Conservation (phyloP, 2,797 vertebrate genomes). For the Cynopterus sphinx region DNA sequence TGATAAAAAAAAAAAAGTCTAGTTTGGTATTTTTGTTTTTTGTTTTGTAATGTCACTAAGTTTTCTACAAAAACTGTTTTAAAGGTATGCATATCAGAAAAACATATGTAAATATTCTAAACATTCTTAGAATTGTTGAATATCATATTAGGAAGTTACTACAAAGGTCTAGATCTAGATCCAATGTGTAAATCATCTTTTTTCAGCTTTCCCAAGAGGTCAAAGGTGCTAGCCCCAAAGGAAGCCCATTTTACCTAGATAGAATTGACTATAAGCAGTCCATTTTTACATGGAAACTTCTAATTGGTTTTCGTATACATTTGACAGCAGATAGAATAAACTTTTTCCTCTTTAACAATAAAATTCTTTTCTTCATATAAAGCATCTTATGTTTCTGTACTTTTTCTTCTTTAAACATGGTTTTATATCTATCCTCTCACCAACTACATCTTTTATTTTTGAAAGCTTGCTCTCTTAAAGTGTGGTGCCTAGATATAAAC, state of each 20-base stretch:
- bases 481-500: neutral
- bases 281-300: neutral
- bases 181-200: neutral
- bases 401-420: slow-evolving; percentile 10
- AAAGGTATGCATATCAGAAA: neutral
- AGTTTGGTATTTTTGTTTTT: neutral
- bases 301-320: neutral
- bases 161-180: neutral
- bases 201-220: neutral
- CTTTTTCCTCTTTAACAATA: neutral
- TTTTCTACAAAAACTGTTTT: slow-evolving; percentile 17
- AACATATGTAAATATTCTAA: neutral
- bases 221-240: neutral
- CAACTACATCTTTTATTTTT: slow-evolving; percentile 6
- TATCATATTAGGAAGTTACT: neutral
- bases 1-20: neutral
- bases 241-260: neutral
- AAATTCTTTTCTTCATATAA: slow-evolving; percentile 3
- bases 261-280: neutral
- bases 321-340: slow-evolving; percentile 2
- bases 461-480: slow-evolving; percentile 4
- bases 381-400: neutral
- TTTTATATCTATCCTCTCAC: neutral
- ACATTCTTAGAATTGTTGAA: neutral
- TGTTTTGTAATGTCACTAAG: neutral